Evolutionary conservation across 2,888 invertebrate genomes (phyloP).

Genomic region (Dryobotodes eremita): DNA sequence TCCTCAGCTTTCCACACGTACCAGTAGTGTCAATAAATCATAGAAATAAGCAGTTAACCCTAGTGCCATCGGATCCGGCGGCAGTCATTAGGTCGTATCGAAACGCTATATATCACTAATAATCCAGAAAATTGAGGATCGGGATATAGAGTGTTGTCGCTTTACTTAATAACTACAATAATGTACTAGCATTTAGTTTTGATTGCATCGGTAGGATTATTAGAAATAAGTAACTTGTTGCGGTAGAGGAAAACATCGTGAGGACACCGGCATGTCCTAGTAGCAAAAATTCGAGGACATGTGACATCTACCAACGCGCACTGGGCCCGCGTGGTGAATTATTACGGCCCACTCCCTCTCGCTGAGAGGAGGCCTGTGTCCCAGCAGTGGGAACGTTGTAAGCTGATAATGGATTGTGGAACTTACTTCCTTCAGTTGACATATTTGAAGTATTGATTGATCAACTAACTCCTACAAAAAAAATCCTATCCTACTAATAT

Average conservation of each 20-base stretch:
- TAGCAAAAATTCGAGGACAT: too few relatives aligned
- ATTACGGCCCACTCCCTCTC: too few relatives aligned
- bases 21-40: constrained; percentile 48
- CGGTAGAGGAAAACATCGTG: too few relatives aligned
- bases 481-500: too few relatives aligned
- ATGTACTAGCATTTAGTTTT: constrained; percentile 10
- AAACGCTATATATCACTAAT: constrained; percentile 53
- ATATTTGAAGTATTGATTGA: background rate
- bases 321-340: too few relatives aligned
- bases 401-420: too few relatives aligned
- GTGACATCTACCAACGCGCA: too few relatives aligned
- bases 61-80: constrained; percentile 50
- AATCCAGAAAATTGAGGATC: constrained; percentile 50
- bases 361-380: too few relatives aligned
- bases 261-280: too few relatives aligned
- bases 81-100: constrained; percentile 57
- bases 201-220: background rate
- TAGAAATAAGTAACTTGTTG: background rate
- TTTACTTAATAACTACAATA: constrained; percentile 17
- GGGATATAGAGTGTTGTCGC: constrained; percentile 25
- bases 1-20: constrained; percentile 32
- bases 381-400: too few relatives aligned
- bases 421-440: background rate
- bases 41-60: constrained; percentile 57
- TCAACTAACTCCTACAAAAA: background rate